Percentiles rank a stretch among this genome's conserved stretches.
phyloP scores from a whole-genome alignment of 2,113 vertebrate genomes.

The Sula dactylatra region DNA sequence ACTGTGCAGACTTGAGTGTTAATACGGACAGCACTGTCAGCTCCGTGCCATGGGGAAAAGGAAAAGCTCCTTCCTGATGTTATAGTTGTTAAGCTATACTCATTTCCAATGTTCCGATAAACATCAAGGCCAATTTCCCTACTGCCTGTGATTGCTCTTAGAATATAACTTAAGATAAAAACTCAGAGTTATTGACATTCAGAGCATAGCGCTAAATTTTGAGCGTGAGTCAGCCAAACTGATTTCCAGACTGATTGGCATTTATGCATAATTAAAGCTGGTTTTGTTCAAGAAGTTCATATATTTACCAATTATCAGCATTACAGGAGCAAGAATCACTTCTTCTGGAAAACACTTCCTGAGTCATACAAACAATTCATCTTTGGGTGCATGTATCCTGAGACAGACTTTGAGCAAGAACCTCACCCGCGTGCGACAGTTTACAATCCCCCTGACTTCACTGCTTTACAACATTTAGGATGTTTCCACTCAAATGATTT shows the following conservation, averaged over 20 bases:
- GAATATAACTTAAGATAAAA: neutral
- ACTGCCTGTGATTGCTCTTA: neutral
- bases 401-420: neutral
- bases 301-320: neutral
- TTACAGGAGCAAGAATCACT: neutral
- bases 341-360: neutral
- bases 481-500: neutral
- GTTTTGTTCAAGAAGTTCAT: neutral
- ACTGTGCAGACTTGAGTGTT: neutral
- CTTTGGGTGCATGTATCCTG: neutral
- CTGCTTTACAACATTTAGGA: neutral
- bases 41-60: neutral
- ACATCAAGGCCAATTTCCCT: neutral
- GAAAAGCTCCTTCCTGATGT: neutral
- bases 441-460: neutral
- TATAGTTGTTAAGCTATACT: neutral
- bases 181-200: neutral
- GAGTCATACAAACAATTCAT: neutral
- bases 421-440: accelerated
- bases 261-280: conserved; percentile 9
- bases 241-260: neutral
- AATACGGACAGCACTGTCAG: neutral
- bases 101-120: neutral
- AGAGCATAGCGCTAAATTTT: neutral
- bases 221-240: neutral